Evolutionary conservation across 1,140 invertebrate species (phyloP), one percentile per base, ranked within the genome.

Genomic region (Calephelis nemesis): DNA sequence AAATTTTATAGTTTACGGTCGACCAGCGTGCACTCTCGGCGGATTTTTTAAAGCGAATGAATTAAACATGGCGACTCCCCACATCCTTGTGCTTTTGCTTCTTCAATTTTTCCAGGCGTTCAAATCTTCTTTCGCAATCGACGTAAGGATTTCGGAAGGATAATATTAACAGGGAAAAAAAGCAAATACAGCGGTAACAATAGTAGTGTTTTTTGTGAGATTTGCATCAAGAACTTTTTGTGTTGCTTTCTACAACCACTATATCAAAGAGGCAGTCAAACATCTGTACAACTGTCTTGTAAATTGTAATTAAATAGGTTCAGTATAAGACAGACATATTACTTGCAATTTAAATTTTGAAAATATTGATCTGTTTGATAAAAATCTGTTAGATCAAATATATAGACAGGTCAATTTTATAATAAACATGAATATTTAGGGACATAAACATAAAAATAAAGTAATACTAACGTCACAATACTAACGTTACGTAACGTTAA

Each of bases 341-440:
- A 63, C 62, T 40, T 63, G 62, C 30, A 63, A 63, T 63, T 63
- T 45, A 40, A 42, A 63, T 40, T 63, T 63, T 63, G 15, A 19
- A 19, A 19, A 19, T 19, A 19, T 19, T 19, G 15, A 19, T 19
- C 15, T 19, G 15, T 19, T 19, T 19, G 15, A 47, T 47, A 47
- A 47, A 47, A 47, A 47, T 5, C 47, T 47, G 47, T 47, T 65
- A 50, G 64, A 40, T 40, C 50, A 39, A 50, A 48, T 42, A 65
- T 65, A 40, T 54, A 65, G 50, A 15, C 5, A 42, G 42, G 4
- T 63, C 39, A 9, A 63, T 63, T 40, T 63, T 63, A 63, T 63
- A 63, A 63, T 6, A 63, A 63, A 63, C 62, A 42, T 42, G 12
- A 0, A 63, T 42, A 63, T 47, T 47, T 47, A 47, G 47, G 7